Evolutionary conservation across 1,140 invertebrate species (phyloP).

Genomic region (Panulirus ornatus): DNA sequence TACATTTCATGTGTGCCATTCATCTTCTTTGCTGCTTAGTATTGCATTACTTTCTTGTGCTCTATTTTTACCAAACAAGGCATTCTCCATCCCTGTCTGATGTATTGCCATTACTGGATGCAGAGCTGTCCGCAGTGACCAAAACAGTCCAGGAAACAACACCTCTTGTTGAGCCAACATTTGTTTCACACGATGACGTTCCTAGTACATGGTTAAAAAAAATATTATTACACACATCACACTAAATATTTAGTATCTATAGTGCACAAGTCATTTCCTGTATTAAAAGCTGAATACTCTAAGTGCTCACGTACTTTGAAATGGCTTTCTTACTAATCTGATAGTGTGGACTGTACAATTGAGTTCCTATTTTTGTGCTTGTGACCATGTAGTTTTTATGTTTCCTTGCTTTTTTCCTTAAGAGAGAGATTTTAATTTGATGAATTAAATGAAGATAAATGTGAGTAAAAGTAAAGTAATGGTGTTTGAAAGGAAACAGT

Average conservation of each 20-base stretch:
- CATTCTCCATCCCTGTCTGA: slow-evolving; percentile 80
- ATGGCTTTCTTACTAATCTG: too few relatives aligned
- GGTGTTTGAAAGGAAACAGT: too few relatives aligned
- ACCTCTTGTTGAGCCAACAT: slow-evolving; percentile 87
- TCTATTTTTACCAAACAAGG: slow-evolving; percentile 76
- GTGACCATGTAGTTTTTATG: too few relatives aligned
- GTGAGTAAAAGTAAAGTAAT: too few relatives aligned
- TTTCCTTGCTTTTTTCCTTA: too few relatives aligned
- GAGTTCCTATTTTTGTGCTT: too few relatives aligned
- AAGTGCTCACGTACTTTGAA: too few relatives aligned
- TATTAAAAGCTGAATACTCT: background rate
- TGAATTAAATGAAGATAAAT: too few relatives aligned
- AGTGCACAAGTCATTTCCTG: too few relatives aligned
- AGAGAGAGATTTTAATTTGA: too few relatives aligned
- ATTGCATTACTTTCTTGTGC: background rate
- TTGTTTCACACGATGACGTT: slow-evolving; percentile 85
- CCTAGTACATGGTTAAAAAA: slow-evolving; percentile 78
- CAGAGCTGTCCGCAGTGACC: slow-evolving; percentile 84
- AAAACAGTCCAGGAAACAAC: slow-evolving; percentile 85
- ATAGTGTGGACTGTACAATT: too few relatives aligned
- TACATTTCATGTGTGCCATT: too few relatives aligned
- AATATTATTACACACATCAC: background rate
- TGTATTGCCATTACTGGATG: slow-evolving; percentile 85
- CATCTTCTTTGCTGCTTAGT: background rate
- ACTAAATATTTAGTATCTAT: background rate